Evolutionary conservation across 2,797 vertebrate genomes (phyloP), one percentile per base, ranked within the genome.

Genomic region (Gouania willdenowi): DNA sequence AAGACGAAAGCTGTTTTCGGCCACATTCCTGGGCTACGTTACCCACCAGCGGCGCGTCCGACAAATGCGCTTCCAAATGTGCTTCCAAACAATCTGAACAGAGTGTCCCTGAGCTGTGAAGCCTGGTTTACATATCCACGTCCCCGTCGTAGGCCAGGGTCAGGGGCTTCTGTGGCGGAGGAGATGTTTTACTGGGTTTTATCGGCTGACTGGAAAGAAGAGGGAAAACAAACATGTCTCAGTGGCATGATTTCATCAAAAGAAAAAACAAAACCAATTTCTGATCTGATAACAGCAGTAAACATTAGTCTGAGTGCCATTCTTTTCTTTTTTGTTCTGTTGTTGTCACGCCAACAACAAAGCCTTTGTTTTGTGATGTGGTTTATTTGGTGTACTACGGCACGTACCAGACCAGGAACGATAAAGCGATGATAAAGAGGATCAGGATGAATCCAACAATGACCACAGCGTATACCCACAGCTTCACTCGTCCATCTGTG

Each of bases 91-190:
- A 51, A 53, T 58, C 45, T 32, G 42, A 43, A 47, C 4, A 19
- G 26, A 51, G 41, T 48, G 41, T 4, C 34, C 15, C 45, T 30
- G 69, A 66, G 61, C 52, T 57, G 55, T 25, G 50, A 48, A 40
- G 30, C 20, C 40, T 22, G 57, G 64, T 93, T 9, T 85, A 99
- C 95, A 99, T 98, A 60, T 98, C 96, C 78, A 92, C 75, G 60
- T 99, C 94, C 51, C 94, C 94, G 3, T 99, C 96, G 0, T 99
- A 99, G 51, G 93, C 95, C 81, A 99, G 87, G 64, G 95, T 93
- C 68, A 99, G 79, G 67, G 94, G 93, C 81, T 98, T 99, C 86
- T 97, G 95, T 8, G 93, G 93, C 0, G 93, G 94, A 59, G 88
- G 81, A 67, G 91, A 73, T 34, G 85, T 90, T 82, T 92, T 93